phyloP scores from a whole-genome alignment of 1,140 invertebrate species.

The Temnothorax longispinosus region DNA sequence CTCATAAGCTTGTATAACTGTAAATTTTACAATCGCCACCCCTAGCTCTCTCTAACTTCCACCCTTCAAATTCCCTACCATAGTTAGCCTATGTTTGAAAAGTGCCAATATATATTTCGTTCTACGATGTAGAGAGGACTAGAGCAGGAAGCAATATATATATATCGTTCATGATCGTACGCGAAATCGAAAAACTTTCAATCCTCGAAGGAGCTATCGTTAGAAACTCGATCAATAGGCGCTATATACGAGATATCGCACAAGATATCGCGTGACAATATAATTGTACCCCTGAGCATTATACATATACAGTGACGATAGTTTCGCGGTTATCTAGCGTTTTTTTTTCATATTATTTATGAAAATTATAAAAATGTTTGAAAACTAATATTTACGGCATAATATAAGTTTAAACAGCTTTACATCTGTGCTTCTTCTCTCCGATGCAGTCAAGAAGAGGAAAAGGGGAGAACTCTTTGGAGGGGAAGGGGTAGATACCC shows the following conservation, averaged over 20 bases:
- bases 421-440: background rate
- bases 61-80: slow-evolving; percentile 21
- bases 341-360: background rate
- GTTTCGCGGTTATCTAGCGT: background rate
- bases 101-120: slow-evolving; percentile 50
- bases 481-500: no score
- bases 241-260: slow-evolving; percentile 29
- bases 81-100: slow-evolving; percentile 34
- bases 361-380: background rate
- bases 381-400: background rate
- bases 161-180: slow-evolving; percentile 55
- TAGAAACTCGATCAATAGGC: slow-evolving; percentile 68
- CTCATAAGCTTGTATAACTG: slow-evolving; percentile 12
- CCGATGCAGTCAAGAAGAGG: background rate
- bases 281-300: slow-evolving; percentile 61
- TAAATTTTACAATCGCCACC: slow-evolving; percentile 52
- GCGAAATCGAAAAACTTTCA: slow-evolving; percentile 73
- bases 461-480: background rate
- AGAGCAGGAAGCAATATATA: slow-evolving; percentile 51
- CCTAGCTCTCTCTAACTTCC: slow-evolving; percentile 17
- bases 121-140: slow-evolving; percentile 12
- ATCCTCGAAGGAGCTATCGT: slow-evolving; percentile 70
- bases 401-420: background rate
- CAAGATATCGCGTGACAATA: slow-evolving; percentile 61
- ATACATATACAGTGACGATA: background rate